Evolutionary conservation across 2,113 vertebrate genomes (phyloP), one percentile per base, ranked within the genome.

Genomic region (Myotis brandtii): DNA sequence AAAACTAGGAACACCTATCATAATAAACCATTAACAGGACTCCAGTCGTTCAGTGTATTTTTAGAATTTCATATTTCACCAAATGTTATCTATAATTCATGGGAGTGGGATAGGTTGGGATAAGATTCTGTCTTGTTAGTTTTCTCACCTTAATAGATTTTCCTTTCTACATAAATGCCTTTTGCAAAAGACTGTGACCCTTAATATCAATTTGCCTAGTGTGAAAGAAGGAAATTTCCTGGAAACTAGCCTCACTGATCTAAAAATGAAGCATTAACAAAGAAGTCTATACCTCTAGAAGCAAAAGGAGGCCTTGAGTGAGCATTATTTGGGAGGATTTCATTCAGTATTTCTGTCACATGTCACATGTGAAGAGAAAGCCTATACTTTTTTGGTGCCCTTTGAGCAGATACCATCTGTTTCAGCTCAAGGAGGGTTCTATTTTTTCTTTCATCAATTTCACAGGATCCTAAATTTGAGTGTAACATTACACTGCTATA

Each of bases 1-100:
- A 97, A 96, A 93, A 32, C 94, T 37, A 96, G 67, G 64, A 97
- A 75, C 64, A 92, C 92, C 96, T 98, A 97, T 98, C 95, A 91
- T 98, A 98, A 98, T 97, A 98, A 97, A 97, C 97, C 95, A 97
- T 97, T 97, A 95, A 97, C 96, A 97, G 95, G 11, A 96, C 85
- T 97, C 73, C 54, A 97, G 93, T 88, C 89, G 97, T 97, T 97
- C 93, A 95, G 88, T 96, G 86, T 97, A 94, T 97, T 98, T 98
- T 98, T 98, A 97, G 95, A 95, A 97, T 97, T 97, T 97, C 96
- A 94, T 97, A 97, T 97, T 90, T 97, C 97, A 96, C 95, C 86
- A 96, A 97, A 96, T 96, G 70, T 82, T 96, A 97, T 97, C 90
- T 97, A 92, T 96, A 98, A 98, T 98, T 97, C 88, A 96, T 97